phyloP scores from a whole-genome alignment of 2,113 vertebrate species.

The Tenrec ecaudatus region DNA sequence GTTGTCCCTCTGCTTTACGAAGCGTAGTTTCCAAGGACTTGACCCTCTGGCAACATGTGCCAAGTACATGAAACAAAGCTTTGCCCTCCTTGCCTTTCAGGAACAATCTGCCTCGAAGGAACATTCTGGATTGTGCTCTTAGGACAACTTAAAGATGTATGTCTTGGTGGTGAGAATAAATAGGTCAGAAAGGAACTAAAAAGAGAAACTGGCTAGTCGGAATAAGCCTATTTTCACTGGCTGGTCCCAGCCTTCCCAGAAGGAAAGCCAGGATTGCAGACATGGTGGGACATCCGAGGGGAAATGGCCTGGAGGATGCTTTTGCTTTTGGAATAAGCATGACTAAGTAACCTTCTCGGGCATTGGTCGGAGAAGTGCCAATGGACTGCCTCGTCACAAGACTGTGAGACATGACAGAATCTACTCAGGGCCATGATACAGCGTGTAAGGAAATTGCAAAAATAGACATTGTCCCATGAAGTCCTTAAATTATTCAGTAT shows the following conservation, averaged over 20 bases:
- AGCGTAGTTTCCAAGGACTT: no score
- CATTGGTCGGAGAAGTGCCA: neutral
- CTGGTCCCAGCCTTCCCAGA: constrained; percentile 63
- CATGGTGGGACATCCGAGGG: constrained; percentile 14
- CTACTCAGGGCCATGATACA: constrained; percentile 16
- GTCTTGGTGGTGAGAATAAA: neutral
- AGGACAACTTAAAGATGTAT: neutral
- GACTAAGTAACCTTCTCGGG: constrained; percentile 38
- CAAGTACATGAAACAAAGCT: no score
- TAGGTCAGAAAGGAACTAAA: neutral
- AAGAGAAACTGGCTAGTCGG: neutral
- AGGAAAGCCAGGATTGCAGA: constrained; percentile 46
- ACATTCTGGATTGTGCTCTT: neutral
- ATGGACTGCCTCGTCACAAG: neutral
- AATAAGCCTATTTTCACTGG: neutral
- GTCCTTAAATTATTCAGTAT: constrained; percentile 70
- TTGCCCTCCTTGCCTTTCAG: no score
- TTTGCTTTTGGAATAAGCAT: constrained; percentile 58
- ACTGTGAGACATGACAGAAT: neutral
- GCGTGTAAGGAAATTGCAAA: constrained; percentile 45
- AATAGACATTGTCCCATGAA: constrained; percentile 58
- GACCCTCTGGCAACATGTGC: no score
- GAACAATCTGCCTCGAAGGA: no score
- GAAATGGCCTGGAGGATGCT: constrained; percentile 47
- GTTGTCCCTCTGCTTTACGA: no score